Evolutionary conservation across 2,888 invertebrate species (phyloP), one percentile per base, ranked within the genome.

Genomic region (Agapostemon virescens): DNA sequence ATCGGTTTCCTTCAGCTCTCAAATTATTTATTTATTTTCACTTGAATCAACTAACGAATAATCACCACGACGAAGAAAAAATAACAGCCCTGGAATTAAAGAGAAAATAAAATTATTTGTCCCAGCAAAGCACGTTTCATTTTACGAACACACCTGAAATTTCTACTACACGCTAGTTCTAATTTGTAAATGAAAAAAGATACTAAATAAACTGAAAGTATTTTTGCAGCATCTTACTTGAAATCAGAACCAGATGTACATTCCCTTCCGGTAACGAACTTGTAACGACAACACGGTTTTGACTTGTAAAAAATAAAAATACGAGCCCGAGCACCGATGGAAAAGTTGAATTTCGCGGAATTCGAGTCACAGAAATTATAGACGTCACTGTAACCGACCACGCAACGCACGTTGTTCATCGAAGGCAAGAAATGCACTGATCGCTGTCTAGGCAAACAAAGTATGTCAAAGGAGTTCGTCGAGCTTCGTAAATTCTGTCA

Each of bases 401-500:
- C 30, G 30, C 1, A 7, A 49, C 4, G 17, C 15, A 1, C 26
- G 38, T 77, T 49, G 26, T 72, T 38, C 17, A 30, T n/a, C 4
- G 45, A n/a, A n/a, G 42, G 45, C 45, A 64, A 42, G 30, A 36
- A 69, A 69, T 49, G 40, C 40, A 33, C 7, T 23, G 33, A 49
- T 69, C 42, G 5, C 45, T 61, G 33, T 33, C 23, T 61, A n/a
- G 26, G 5, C 36, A 69, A 69, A 69, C 58, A 58, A 55, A 69
- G 40, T 33, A 15, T 58, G 23, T 61, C 38, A 45, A 74, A 40
- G 61, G n/a, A 63, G n/a, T 70, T 61, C 15, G 30, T 64, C 9
- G n/a, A 45, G 36, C 45, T 36, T 40, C 9, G 15, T 49, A 42
- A 40, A 33, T n/a, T 38, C 38, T 45, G 7, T 30, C 23, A 61